A percentile compares a stretch with the other conserved stretches of the same genome.
phyloP scores from a whole-genome alignment of 2,797 vertebrate genomes.

The Mycteria americana region DNA sequence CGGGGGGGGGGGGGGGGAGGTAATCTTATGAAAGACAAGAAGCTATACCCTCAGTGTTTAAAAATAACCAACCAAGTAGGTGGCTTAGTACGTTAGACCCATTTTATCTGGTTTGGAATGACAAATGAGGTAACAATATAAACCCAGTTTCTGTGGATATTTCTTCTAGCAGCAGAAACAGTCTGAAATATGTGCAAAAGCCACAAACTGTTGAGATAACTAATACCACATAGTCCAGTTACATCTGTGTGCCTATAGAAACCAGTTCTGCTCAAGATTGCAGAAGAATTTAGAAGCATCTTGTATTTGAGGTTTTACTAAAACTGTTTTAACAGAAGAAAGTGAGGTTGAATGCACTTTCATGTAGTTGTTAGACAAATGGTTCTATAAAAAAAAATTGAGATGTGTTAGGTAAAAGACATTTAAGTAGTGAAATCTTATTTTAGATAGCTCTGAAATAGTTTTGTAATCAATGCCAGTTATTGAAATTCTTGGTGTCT shows the following conservation, averaged over 20 bases:
- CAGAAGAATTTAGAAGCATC: neutral
- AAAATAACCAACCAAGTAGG: neutral
- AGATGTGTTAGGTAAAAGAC: neutral
- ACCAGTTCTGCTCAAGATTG: neutral
- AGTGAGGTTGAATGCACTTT: neutral
- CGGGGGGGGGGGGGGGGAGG: too few relatives aligned
- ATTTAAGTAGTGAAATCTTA: neutral
- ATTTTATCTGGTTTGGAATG: neutral
- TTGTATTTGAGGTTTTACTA: neutral
- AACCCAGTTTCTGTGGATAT: neutral
- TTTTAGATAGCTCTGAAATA: neutral
- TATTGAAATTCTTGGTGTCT: neutral
- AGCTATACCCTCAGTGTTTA: neutral
- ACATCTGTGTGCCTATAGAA: neutral
- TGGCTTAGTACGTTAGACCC: neutral
- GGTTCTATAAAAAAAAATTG: neutral
- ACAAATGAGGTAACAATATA: neutral
- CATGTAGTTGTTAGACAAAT: neutral
- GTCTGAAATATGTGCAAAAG: neutral
- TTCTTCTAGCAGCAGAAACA: neutral
- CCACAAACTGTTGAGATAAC: neutral
- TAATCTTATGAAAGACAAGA: neutral
- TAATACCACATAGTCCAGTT: neutral
- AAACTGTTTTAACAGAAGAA: neutral
- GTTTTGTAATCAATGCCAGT: neutral